Evolutionary conservation across 1,140 invertebrate species (phyloP).

Genomic region (Frieseomelitta varia): DNA sequence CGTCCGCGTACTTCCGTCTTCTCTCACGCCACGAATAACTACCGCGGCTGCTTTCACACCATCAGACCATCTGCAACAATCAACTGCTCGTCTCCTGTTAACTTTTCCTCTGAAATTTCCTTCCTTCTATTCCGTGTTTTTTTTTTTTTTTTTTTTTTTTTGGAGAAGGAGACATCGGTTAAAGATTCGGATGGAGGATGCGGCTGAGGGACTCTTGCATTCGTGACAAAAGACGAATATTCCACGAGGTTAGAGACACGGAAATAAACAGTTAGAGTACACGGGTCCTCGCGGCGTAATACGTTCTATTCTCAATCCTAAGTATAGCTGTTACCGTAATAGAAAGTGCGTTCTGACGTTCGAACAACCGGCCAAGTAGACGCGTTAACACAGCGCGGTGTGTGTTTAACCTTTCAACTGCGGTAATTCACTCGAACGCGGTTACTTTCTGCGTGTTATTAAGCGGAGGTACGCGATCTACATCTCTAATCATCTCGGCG

Average conservation of each 20-base stretch:
- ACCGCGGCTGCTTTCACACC: neutral
- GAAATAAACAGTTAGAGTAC: neutral
- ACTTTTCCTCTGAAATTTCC: neutral
- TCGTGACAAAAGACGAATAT: neutral
- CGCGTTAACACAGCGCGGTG: constrained; percentile 18
- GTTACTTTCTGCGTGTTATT: neutral
- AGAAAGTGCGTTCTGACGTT: constrained; percentile 9
- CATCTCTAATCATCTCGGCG: neutral
- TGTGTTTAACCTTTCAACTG: constrained; percentile 29
- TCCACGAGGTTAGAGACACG: neutral
- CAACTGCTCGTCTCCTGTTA: no score
- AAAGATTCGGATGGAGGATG: neutral
- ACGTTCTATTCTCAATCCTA: neutral
- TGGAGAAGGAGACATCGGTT: neutral
- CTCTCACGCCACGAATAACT: neutral
- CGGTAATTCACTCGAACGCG: constrained; percentile 7
- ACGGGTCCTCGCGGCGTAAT: neutral
- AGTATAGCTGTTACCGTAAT: constrained; percentile 22
- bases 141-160: no score
- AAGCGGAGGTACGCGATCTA: neutral
- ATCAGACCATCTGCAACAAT: neutral
- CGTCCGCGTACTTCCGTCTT: neutral
- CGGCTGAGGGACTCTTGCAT: neutral
- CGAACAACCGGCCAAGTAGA: constrained; percentile 8
- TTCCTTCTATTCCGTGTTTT: neutral